These are phyloP conservation scores for Achroia grisella DNA, from an alignment of 1,140 invertebrate species.

Conservation along the genomic window DNA sequence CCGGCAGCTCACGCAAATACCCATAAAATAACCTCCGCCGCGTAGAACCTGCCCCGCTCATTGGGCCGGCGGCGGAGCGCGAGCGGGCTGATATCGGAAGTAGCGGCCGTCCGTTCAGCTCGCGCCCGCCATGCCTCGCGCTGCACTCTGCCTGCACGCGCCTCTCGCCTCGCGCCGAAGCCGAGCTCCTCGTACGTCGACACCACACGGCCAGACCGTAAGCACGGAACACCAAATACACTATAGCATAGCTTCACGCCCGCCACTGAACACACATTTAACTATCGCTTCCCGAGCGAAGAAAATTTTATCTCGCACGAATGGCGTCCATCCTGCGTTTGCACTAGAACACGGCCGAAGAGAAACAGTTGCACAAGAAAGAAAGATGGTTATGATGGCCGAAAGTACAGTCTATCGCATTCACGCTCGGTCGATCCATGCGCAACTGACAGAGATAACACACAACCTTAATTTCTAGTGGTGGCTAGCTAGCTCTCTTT, in stretches of 20 bases:
- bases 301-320: conserved; percentile 65
- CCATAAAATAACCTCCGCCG: conserved; percentile 68
- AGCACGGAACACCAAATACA: conserved; percentile 36
- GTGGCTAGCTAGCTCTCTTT: conserved; percentile 68
- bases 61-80: conserved; percentile 71
- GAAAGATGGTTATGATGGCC: conserved; percentile 70
- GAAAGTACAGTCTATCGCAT: conserved; percentile 51
- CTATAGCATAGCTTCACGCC: conserved; percentile 60
- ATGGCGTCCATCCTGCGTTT: conserved; percentile 72
- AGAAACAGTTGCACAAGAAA: conserved; percentile 73
- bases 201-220: conserved; percentile 42
- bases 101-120: conserved; percentile 46
- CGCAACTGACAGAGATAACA: conserved; percentile 56
- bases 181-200: conserved; percentile 38
- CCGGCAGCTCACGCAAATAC: conserved; percentile 71
- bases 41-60: conserved; percentile 48
- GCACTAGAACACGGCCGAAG: conserved; percentile 68
- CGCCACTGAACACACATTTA: conserved; percentile 39
- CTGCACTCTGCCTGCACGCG: conserved; percentile 28
- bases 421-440: conserved; percentile 25
- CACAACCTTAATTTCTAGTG: conserved; percentile 70
- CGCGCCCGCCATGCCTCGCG: conserved; percentile 74
- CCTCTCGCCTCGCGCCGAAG: conserved; percentile 72
- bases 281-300: conserved; percentile 49
- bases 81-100: conserved; percentile 61